These are phyloP conservation scores for Pollimyrus isidori DNA, from an alignment of 2,113 vertebrate genomes.

Conservation along the genomic window DNA sequence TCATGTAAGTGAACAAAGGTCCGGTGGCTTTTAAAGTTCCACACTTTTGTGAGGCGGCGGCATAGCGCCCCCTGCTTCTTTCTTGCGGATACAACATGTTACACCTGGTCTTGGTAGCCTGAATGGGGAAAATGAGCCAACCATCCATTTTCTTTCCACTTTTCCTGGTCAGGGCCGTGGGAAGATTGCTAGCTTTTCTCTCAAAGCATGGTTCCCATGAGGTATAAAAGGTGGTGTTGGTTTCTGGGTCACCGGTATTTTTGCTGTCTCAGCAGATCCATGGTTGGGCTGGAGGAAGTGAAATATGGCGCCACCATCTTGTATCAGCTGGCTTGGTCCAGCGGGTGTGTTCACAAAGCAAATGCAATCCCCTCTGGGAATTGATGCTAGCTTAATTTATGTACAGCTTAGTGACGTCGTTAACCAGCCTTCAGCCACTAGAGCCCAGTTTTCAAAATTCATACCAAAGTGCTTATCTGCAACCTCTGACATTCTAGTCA, in stretches of 20 bases:
- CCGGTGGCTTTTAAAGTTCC: not conserved
- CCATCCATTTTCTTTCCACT: not conserved
- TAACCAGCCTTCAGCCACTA: not conserved
- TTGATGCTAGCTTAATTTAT: not conserved
- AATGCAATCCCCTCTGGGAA: not conserved
- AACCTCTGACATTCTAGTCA: not conserved
- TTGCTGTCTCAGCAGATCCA: not conserved
- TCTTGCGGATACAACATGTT: not conserved
- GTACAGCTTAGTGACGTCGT: not conserved
- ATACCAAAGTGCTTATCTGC: not conserved
- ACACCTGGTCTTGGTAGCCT: not conserved
- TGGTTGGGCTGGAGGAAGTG: not conserved
- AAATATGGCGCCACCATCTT: not conserved
- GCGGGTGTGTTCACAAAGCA: not conserved
- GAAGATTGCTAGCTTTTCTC: not conserved
- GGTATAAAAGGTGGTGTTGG: not conserved
- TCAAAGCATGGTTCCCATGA: not conserved
- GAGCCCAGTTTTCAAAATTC: not conserved
- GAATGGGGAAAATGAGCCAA: not conserved
- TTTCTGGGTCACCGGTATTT: not conserved
- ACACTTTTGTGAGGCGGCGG: not conserved
- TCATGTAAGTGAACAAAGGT: not conserved
- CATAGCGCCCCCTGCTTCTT: not conserved
- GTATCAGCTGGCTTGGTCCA: not conserved
- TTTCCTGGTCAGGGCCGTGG: not conserved